A percentile compares a stretch with the other conserved stretches of the same genome.
These are phyloP conservation scores for Drosophila mojavensis DNA, from an alignment of 1,140 invertebrate species.

Conservation along the genomic window DNA sequence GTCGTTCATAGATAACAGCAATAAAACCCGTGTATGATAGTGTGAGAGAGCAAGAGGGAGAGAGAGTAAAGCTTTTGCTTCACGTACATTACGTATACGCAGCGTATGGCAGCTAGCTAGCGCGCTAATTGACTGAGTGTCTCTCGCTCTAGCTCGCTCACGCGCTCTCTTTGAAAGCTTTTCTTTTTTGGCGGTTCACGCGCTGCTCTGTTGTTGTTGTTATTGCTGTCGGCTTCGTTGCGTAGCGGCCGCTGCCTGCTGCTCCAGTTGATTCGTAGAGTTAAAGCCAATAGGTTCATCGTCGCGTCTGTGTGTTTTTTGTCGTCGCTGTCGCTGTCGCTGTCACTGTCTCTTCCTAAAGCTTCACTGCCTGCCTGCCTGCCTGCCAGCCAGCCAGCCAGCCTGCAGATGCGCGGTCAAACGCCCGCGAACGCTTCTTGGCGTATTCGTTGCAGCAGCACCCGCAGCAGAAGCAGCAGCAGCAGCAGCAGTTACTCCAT, in stretches of 20 bases:
- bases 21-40: conserved; percentile 11
- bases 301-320: conserved; percentile 13
- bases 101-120: conserved; percentile 27
- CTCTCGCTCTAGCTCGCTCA: conserved; percentile 26
- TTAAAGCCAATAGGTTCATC: conserved; percentile 82
- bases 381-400: conserved; percentile 25
- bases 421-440: conserved; percentile 31
- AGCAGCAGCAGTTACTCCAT: background rate
- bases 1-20: conserved; percentile 36
- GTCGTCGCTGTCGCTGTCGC: conserved; percentile 4
- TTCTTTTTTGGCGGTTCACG: conserved; percentile 59
- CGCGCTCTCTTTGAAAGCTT: conserved; percentile 37
- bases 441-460: conserved; percentile 37
- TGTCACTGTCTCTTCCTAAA: conserved; percentile 44
- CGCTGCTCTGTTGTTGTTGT: conserved; percentile 52
- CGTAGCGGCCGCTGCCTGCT: conserved; percentile 49
- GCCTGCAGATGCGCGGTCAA: conserved; percentile 52
- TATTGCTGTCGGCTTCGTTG: conserved; percentile 26
- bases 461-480: background rate
- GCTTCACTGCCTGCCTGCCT: conserved; percentile 32
- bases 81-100: conserved; percentile 40
- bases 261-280: conserved; percentile 81
- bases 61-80: conserved; percentile 47
- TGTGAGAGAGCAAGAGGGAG: conserved; percentile 5
- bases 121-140: conserved; percentile 51